A percentile compares a stretch with the other conserved stretches of the same genome.
Evolutionary conservation across 2,797 vertebrate species (phyloP).

Genomic region (Trachurus trachurus): DNA sequence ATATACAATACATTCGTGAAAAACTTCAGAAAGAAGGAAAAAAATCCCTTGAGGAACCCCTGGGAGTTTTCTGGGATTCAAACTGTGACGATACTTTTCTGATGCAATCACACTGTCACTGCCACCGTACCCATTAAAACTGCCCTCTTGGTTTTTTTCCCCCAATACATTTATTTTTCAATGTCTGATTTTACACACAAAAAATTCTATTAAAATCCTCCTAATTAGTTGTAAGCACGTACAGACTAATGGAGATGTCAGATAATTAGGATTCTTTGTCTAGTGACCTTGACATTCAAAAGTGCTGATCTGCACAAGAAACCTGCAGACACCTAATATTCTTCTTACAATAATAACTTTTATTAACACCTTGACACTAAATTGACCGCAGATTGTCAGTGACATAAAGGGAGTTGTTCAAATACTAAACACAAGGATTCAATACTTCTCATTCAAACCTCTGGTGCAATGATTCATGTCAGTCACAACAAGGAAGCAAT

Average conservation of each 20-base stretch:
- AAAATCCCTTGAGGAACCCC: constrained; percentile 32
- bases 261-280: constrained; percentile 12
- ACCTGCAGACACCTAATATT: constrained; percentile 11
- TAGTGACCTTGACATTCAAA: constrained; percentile 24
- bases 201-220: neutral
- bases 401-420: neutral
- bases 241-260: neutral
- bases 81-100: constrained; percentile 28
- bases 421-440: too few relatives aligned
- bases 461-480: neutral
- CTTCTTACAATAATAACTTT: constrained; percentile 6
- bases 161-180: neutral
- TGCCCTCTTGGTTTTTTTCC: neutral
- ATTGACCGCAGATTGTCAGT: constrained; percentile 10
- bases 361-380: constrained; percentile 15
- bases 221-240: neutral
- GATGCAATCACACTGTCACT: constrained; percentile 43
- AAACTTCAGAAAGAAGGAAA: constrained; percentile 33
- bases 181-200: constrained; percentile 12
- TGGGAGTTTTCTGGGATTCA: constrained; percentile 35
- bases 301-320: constrained; percentile 27
- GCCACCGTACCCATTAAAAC: constrained; percentile 5
- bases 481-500: neutral
- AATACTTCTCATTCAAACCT: neutral
- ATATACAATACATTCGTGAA: constrained; percentile 58